These are phyloP conservation scores for Zygaena filipendulae DNA, from an alignment of 2,888 invertebrate species.

Conservation along the genomic window DNA sequence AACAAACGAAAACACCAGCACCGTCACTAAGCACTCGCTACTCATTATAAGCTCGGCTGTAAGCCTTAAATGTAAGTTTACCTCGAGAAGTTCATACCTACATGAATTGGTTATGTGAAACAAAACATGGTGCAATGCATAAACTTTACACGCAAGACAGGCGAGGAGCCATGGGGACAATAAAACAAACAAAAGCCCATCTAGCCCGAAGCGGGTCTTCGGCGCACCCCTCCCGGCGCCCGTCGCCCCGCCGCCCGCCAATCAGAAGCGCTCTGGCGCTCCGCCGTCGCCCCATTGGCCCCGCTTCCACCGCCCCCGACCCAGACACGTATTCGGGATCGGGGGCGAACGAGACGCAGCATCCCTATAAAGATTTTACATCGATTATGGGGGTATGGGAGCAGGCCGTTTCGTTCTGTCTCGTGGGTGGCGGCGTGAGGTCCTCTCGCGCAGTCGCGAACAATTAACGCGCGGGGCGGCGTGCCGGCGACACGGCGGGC, in stretches of 20 bases:
- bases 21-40: no score
- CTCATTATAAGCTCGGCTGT: no score
- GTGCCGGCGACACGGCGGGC: constrained; percentile 40
- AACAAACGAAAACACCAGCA: no score
- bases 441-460: constrained; percentile 62
- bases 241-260: constrained; percentile 21
- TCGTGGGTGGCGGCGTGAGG: constrained; percentile 48
- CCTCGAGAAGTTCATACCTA: constrained; percentile 60
- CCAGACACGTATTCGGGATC: constrained; percentile 19
- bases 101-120: constrained; percentile 61
- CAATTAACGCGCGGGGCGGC: constrained; percentile 61
- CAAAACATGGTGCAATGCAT: constrained; percentile 67
- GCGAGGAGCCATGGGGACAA: constrained; percentile 64
- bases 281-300: constrained; percentile 27
- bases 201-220: constrained; percentile 43
- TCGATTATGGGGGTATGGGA: constrained; percentile 56
- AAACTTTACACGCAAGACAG: constrained; percentile 67
- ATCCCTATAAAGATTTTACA: constrained; percentile 54
- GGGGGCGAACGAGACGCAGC: constrained; percentile 54
- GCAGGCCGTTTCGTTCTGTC: constrained; percentile 51
- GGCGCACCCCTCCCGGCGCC: constrained; percentile 22
- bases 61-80: no score
- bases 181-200: constrained; percentile 64
- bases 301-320: constrained; percentile 21
- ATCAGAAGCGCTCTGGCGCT: constrained; percentile 18